A percentile compares a stretch with the other conserved stretches of the same genome.
Conservation (phyloP, 1,140 invertebrate genomes). For the Drosophila sucinea region DNA sequence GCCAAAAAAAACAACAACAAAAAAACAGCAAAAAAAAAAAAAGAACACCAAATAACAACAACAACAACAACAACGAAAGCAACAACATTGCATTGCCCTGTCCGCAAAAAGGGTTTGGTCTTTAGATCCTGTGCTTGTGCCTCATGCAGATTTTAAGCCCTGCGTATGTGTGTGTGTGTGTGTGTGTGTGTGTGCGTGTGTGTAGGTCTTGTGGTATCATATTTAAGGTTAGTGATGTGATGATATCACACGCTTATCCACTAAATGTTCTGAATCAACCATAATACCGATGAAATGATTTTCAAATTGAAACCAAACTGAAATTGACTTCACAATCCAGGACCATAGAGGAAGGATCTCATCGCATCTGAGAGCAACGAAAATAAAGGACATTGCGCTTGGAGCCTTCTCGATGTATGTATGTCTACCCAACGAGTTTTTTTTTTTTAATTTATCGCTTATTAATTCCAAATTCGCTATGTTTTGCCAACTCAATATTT, state of each 20-base stretch:
- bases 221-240: slow-evolving; percentile 34
- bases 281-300: neutral
- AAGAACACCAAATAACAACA: neutral
- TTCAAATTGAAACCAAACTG: too few relatives aligned
- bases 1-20: slow-evolving; percentile 5
- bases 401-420: too few relatives aligned
- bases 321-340: too few relatives aligned
- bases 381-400: too few relatives aligned
- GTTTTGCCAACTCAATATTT: too few relatives aligned
- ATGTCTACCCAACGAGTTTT: too few relatives aligned
- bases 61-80: neutral
- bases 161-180: neutral
- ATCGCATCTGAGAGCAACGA: too few relatives aligned
- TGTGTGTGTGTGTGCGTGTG: neutral
- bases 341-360: too few relatives aligned
- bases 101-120: slow-evolving; percentile 21
- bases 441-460: too few relatives aligned
- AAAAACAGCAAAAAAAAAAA: neutral
- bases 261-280: neutral
- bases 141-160: slow-evolving; percentile 50
- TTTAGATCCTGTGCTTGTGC: slow-evolving; percentile 28
- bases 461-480: too few relatives aligned
- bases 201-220: slow-evolving; percentile 4
- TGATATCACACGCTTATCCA: slow-evolving; percentile 12
- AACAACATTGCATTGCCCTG: slow-evolving; percentile 25